Conservation (phyloP, 2,797 vertebrate genomes). For the Falco rusticolus region DNA sequence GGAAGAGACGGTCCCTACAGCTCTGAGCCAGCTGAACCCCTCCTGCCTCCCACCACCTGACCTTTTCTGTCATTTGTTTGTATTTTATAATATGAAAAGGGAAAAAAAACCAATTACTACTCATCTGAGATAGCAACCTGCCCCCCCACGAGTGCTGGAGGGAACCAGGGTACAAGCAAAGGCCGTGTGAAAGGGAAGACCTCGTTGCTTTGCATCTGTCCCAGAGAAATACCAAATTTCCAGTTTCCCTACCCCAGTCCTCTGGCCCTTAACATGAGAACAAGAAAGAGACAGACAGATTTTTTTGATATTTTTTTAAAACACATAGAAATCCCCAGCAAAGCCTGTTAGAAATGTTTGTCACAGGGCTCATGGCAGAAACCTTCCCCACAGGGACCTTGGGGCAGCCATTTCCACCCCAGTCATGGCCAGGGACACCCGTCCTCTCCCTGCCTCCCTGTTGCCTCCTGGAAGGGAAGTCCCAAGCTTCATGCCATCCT, state of each 20-base stretch:
- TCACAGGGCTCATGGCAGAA: background rate
- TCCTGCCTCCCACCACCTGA: conserved; percentile 41
- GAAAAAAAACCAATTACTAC: conserved; percentile 14
- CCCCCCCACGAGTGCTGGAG: conserved; percentile 33
- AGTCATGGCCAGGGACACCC: background rate
- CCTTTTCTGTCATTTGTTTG: conserved; percentile 77
- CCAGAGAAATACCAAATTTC: conserved; percentile 56
- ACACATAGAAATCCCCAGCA: conserved; percentile 14
- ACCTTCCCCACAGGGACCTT: background rate
- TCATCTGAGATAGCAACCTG: conserved; percentile 52
- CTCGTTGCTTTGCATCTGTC: conserved; percentile 56
- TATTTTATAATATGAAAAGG: conserved; percentile 81
- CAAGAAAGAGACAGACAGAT: conserved; percentile 9
- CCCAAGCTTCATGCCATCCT: background rate
- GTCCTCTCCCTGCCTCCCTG: background rate
- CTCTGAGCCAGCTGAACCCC: conserved; percentile 77
- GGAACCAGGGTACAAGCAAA: conserved; percentile 23
- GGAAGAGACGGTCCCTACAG: conserved; percentile 87
- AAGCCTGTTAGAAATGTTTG: conserved; percentile 1
- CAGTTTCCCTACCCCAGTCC: conserved; percentile 14
- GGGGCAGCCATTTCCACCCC: background rate
- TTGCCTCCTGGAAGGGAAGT: background rate
- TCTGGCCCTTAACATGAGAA: conserved; percentile 4
- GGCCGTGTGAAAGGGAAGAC: conserved; percentile 25
- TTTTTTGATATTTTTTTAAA: conserved; percentile 64